Percentiles rank a stretch among this genome's conserved stretches.
Evolutionary conservation across 2,113 vertebrate genomes (phyloP).

Genomic region (Cyanoramphus novaezelandiae): DNA sequence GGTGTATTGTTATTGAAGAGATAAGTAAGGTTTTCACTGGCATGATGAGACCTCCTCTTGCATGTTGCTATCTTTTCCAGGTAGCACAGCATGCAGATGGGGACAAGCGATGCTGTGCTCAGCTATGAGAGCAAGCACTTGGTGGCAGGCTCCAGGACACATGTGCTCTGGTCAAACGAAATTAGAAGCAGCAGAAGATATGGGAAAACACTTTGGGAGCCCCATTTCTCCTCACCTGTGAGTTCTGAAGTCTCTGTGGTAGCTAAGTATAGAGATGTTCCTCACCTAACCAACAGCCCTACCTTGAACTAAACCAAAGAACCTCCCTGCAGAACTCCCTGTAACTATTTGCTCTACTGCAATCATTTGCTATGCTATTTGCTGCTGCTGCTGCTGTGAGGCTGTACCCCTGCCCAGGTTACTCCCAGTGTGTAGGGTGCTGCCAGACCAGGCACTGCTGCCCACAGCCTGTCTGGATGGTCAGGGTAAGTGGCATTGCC

Average conservation of each 20-base stretch:
- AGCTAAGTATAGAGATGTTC: not conserved
- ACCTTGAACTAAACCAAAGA: fast-evolving
- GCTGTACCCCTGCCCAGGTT: not conserved
- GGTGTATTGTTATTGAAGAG: not conserved
- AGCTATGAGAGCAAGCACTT: fast-evolving
- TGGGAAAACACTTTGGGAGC: not conserved
- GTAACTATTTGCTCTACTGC: not conserved
- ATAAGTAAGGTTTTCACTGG: not conserved
- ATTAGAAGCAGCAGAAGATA: not conserved
- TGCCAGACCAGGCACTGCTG: not conserved
- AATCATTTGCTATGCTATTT: not conserved
- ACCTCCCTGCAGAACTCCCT: fast-evolving
- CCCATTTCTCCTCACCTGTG: fast-evolving
- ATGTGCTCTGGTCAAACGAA: too few species aligned
- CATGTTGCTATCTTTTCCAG: fast-evolving
- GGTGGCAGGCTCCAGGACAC: not conserved
- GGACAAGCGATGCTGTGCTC: too few species aligned
- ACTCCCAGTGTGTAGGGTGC: not conserved
- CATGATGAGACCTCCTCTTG: too few species aligned
- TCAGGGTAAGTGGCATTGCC: too few species aligned
- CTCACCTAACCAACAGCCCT: not conserved
- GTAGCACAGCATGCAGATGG: not conserved
- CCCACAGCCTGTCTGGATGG: not conserved
- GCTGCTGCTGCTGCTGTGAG: too few species aligned
- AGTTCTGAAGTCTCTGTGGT: not conserved